These are phyloP conservation scores for Crocodylus rhombifer DNA, from an alignment of 2,797 vertebrate genomes.

Conservation along the genomic window DNA sequence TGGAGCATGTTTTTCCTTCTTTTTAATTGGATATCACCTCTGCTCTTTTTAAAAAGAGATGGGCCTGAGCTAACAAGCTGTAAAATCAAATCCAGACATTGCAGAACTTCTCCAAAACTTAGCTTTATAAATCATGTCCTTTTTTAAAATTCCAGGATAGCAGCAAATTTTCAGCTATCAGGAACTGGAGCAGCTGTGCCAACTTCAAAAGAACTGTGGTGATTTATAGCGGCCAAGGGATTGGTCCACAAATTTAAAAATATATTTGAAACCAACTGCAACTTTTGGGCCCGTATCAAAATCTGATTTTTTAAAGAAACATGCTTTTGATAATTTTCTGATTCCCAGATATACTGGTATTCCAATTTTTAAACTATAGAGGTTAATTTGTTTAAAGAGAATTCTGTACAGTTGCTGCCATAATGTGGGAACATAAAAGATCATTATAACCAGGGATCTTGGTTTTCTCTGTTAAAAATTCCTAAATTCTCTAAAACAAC, in stretches of 20 bases:
- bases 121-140: too few relatives aligned
- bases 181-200: rapidly evolving
- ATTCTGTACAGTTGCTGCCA: not conserved
- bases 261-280: rapidly evolving
- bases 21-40: not conserved
- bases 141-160: not conserved
- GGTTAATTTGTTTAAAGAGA: rapidly evolving
- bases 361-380: not conserved
- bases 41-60: not conserved
- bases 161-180: not conserved
- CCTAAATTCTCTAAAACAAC: too few relatives aligned
- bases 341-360: rapidly evolving
- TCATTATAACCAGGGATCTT: too few relatives aligned
- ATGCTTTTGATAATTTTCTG: not conserved
- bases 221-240: rapidly evolving
- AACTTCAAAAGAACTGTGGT: not conserved
- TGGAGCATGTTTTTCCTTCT: not conserved
- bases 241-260: rapidly evolving
- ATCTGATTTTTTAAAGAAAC: rapidly evolving
- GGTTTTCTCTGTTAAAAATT: too few relatives aligned
- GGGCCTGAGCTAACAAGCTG: not conserved
- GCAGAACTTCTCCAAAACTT: not conserved
- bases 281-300: not conserved
- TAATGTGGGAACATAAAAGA: too few relatives aligned
- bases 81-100: not conserved